These are phyloP conservation scores for Malurus cyaneus DNA, from an alignment of 2,113 vertebrate genomes.

Conservation along the genomic window DNA sequence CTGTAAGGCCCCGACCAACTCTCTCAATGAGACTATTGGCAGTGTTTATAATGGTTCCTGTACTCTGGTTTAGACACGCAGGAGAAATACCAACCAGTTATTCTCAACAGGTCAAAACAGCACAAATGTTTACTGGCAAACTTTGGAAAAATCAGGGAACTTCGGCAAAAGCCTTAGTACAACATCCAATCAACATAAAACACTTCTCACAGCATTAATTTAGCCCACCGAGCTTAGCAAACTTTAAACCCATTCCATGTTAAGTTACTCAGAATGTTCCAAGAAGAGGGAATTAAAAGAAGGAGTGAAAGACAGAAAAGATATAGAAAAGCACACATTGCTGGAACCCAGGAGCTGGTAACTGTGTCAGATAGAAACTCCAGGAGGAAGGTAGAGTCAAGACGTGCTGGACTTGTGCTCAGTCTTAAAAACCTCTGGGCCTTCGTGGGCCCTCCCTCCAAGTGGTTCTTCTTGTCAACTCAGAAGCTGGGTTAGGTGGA, in stretches of 20 bases:
- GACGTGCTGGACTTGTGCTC: not conserved
- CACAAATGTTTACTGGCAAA: not conserved
- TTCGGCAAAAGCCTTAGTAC: not conserved
- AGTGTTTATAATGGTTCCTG: not conserved
- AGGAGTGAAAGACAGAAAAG: not conserved
- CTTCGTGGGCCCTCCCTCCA: not conserved
- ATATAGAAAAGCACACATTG: not conserved
- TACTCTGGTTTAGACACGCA: not conserved
- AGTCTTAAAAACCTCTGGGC: not conserved
- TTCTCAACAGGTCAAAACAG: not conserved
- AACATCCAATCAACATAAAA: too few species aligned
- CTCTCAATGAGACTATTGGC: rapidly evolving
- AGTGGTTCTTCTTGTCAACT: not conserved
- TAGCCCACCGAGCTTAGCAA: not conserved
- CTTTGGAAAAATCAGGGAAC: not conserved
- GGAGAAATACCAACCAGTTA: not conserved
- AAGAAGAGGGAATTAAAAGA: not conserved
- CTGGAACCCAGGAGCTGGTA: too few species aligned
- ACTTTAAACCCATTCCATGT: not conserved
- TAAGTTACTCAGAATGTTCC: not conserved
- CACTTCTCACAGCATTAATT: not conserved
- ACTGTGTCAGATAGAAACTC: not conserved
- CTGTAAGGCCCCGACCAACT: not conserved
- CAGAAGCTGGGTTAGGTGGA: not conserved
- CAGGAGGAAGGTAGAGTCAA: not conserved